Percentiles rank a stretch among this genome's conserved stretches.
Evolutionary conservation across 2,113 vertebrate genomes (phyloP).

Genomic region (Sylvicapra grimmia): DNA sequence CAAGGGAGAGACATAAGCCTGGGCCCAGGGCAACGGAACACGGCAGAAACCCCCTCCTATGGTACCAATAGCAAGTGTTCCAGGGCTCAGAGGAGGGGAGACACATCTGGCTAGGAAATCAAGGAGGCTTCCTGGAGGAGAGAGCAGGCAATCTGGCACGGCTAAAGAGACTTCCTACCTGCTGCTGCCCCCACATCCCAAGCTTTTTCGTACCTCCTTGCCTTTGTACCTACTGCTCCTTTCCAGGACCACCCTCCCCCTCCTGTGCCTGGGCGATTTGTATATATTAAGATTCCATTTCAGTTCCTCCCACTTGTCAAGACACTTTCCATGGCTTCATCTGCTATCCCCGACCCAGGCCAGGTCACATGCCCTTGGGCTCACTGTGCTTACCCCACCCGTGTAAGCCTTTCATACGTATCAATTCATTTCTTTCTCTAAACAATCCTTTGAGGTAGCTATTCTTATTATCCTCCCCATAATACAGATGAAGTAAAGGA

Average conservation of each 20-base stretch:
- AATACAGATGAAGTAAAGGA: not conserved
- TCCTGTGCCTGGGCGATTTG: not conserved
- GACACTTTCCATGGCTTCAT: not conserved
- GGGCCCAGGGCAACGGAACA: not conserved
- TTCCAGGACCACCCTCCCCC: not conserved
- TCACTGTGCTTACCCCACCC: not conserved
- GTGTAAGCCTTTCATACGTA: not conserved
- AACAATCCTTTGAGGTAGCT: not conserved
- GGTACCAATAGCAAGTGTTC: not conserved
- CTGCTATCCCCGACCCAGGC: not conserved
- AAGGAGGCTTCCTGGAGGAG: not conserved
- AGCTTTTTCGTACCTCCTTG: not conserved
- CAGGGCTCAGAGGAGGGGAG: not conserved
- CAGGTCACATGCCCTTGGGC: not conserved
- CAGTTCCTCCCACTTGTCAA: not conserved
- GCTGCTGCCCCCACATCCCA: not conserved
- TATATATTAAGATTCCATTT: not conserved
- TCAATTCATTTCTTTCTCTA: not conserved
- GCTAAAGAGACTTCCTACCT: not conserved
- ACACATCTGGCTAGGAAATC: not conserved
- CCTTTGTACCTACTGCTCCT: not conserved
- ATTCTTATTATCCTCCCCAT: too few relatives aligned
- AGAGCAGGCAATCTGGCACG: not conserved
- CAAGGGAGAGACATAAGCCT: not conserved
- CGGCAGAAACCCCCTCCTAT: not conserved